Evolutionary conservation across 2,888 invertebrate species (phyloP).

Genomic region (Dascillus cervinus): DNA sequence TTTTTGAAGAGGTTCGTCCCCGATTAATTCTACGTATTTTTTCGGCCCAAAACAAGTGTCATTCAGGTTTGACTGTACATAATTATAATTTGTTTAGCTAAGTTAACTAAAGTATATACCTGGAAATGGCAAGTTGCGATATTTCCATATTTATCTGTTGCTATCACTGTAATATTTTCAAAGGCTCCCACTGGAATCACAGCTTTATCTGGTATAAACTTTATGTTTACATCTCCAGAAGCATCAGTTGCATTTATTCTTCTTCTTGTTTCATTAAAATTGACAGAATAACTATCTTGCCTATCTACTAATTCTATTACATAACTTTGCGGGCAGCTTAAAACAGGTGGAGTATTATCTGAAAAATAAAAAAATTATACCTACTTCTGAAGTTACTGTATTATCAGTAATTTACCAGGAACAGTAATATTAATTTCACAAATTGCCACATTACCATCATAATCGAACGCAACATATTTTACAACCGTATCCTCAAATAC

Average conservation of each 20-base stretch:
- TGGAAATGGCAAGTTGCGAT: constrained; percentile 89
- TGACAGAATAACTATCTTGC: constrained; percentile 83
- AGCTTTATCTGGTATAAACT: constrained; percentile 76
- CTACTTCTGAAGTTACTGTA: neutral
- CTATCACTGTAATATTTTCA: constrained; percentile 87
- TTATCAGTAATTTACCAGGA: constrained; percentile 45
- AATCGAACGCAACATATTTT: constrained; percentile 93
- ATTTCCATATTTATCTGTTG: constrained; percentile 81
- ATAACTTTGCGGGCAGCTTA: constrained; percentile 90
- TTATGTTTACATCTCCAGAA: constrained; percentile 78
- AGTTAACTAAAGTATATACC: constrained; percentile 40
- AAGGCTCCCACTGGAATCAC: constrained; percentile 79
- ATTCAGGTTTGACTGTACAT: constrained; percentile 1
- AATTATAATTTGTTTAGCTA: constrained; percentile 1
- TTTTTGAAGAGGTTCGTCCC: no score
- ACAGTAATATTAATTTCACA: constrained; percentile 95
- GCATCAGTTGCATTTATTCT: constrained; percentile 81
- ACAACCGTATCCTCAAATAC: constrained; percentile 88
- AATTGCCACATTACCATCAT: constrained; percentile 94
- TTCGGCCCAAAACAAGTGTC: constrained; percentile 1
- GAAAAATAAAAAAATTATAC: constrained; percentile 11
- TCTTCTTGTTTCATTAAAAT: constrained; percentile 82
- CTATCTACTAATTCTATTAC: constrained; percentile 85
- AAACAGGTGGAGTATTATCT: constrained; percentile 83
- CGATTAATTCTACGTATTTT: neutral